Evolutionary conservation across 2,113 vertebrate species (phyloP).

Genomic region (Aspiorhynchus laticeps): DNA sequence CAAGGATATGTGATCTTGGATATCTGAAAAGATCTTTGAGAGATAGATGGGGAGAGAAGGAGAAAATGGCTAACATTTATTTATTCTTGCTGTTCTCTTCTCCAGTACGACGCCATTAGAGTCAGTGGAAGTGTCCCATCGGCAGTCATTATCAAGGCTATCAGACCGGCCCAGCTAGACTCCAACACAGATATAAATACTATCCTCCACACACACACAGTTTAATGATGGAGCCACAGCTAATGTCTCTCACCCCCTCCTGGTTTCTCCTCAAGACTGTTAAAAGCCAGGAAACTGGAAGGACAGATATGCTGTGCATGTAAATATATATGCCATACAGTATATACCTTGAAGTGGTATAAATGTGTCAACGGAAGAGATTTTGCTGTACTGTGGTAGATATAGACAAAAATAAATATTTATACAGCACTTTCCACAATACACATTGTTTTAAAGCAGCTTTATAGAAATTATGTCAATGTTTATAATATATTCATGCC

Average conservation of each 20-base stretch:
- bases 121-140: slow-evolving; percentile 91
- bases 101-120: slow-evolving; percentile 93
- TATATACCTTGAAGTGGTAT: background rate
- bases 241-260: slow-evolving; percentile 82
- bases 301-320: slow-evolving; percentile 4
- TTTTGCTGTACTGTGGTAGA: background rate
- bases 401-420: background rate
- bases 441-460: background rate
- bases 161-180: slow-evolving; percentile 92
- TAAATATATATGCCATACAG: background rate
- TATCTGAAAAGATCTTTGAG: background rate
- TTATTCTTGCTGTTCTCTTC: slow-evolving; percentile 94
- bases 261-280: slow-evolving; percentile 62
- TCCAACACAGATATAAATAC: slow-evolving; percentile 91
- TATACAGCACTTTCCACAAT: background rate
- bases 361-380: background rate
- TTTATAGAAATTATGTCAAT: background rate
- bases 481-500: background rate
- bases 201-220: slow-evolving; percentile 84
- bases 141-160: slow-evolving; percentile 94
- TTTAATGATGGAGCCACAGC: slow-evolving; percentile 90
- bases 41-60: slow-evolving; percentile 74
- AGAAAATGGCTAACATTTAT: slow-evolving; percentile 95
- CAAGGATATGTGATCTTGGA: slow-evolving; percentile 64
- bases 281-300: slow-evolving; percentile 55